A percentile compares a stretch with the other conserved stretches of the same genome.
phyloP scores from a whole-genome alignment of 23 tunicate genomes.

The Trididemnum clinides region DNA sequence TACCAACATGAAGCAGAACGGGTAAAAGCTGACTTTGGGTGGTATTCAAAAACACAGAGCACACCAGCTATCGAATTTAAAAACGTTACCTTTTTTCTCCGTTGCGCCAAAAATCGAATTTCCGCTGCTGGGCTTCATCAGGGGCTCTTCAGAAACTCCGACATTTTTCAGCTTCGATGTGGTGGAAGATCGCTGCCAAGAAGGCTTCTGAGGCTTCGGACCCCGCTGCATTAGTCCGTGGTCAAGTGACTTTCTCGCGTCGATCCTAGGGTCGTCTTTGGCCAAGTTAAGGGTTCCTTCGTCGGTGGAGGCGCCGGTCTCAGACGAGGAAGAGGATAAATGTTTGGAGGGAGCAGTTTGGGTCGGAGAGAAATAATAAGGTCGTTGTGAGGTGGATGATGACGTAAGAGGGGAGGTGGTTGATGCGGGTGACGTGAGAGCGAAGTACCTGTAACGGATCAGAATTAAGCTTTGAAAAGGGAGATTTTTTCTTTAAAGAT shows the following conservation, averaged over 20 bases:
- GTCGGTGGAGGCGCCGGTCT: slow-evolving; percentile 34
- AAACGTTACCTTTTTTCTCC: slow-evolving; percentile 20
- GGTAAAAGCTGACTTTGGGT: too few relatives aligned
- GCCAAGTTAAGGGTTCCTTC: slow-evolving; percentile 41
- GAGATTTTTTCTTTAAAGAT: too few relatives aligned
- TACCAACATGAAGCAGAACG: too few relatives aligned
- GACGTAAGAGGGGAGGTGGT: slow-evolving; percentile 22
- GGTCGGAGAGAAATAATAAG: not conserved
- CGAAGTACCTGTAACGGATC: slow-evolving; percentile 67
- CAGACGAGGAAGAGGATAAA: slow-evolving; percentile 33
- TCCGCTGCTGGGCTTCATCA: slow-evolving; percentile 48
- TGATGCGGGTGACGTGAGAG: slow-evolving; percentile 70
- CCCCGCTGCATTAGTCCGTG: not conserved
- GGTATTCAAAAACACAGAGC: too few relatives aligned
- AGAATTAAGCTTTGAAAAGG: not conserved
- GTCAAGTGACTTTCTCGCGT: not conserved
- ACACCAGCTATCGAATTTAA: not conserved
- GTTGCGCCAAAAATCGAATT: slow-evolving; percentile 7
- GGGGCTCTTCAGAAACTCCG: slow-evolving; percentile 47
- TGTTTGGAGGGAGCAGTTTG: not conserved
- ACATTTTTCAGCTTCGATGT: not conserved
- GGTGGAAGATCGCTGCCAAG: not conserved
- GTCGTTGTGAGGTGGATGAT: not conserved
- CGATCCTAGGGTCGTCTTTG: not conserved
- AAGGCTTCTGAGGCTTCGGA: not conserved